Base-by-base conservation (phyloP, 2,113 vertebrate species). In the Atlantisia rogersi region DNA sequence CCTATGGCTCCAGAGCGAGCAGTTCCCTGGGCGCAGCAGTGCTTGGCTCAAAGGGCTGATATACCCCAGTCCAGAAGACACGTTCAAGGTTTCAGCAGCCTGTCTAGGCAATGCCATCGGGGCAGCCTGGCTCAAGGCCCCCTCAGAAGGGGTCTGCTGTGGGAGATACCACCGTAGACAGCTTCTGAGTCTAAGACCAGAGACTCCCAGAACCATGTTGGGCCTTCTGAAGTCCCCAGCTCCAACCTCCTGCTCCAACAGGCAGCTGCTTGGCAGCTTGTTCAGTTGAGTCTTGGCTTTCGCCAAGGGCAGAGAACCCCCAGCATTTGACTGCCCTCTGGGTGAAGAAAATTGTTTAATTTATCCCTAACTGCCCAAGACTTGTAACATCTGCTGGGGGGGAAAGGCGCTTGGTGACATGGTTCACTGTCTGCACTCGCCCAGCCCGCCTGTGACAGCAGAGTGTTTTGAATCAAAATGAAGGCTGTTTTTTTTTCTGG, bases 151-250 rank as follows among this genome's bases (percentile, higher is more conserved):
- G 6, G 3, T 10, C 18, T 78, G 62, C 69, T 59, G 56, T 2
- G 2, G 46, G 24, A 64, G 42, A 37, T 29, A 71, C 52, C 39
- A 3, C 6, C 44, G 15, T 3, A 64, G 62, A 22, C 58, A 92
- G 3, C 15, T 60, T 26, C 63, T 83, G 39, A 46, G 16, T 68
- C 32, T 37, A 11, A 64, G 35, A 17, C 10, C 75, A n/a, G 62
- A 58, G 29, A 7, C n/a, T 39, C 26, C 6, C 1, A 6, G 20
- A 59, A 71, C 63, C 19, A 14, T 0, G 0, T 1, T 15, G 13
- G 20, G 40, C 50, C 28, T 37, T 44, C 5, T 21, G 50, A 15
- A 83, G 3, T 42, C 3, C 3, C 32, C 19, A 39, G 15, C 17
- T 63, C 40, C 62, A 44, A 4, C 60, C 50, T 53, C 11, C 32